Percentiles rank a stretch among this genome's conserved stretches.
Conservation (phyloP, 2,113 vertebrate species). For the Chlorodrepanis virens region DNA sequence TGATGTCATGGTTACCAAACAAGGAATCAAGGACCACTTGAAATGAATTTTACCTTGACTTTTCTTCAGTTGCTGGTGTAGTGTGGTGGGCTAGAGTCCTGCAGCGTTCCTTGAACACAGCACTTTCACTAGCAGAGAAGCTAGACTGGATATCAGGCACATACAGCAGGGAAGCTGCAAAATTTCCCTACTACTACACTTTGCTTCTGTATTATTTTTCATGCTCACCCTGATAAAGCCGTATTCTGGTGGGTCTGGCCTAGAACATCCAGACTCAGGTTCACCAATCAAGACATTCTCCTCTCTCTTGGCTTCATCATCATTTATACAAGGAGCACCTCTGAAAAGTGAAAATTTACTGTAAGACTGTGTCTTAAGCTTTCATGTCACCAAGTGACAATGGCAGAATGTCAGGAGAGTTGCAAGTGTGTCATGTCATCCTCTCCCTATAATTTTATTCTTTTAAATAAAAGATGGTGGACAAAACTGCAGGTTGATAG, state of each 20-base stretch:
- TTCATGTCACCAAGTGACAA: not conserved
- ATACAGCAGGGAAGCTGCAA: not conserved
- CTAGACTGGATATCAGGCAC: not conserved
- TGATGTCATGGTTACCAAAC: not conserved
- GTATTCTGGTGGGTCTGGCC: constrained; percentile 77
- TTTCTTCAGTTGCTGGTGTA: not conserved
- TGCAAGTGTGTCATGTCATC: not conserved
- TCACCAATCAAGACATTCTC: constrained; percentile 59
- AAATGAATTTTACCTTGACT: not conserved
- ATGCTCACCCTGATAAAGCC: constrained; percentile 83
- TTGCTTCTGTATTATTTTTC: not conserved
- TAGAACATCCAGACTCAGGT: constrained; percentile 80
- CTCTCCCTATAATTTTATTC: not conserved
- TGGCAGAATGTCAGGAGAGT: not conserved
- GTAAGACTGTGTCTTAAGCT: not conserved
- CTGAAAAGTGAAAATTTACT: constrained; percentile 63
- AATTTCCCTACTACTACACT: not conserved
- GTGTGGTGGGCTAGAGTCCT: not conserved
- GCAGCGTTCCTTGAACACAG: not conserved
- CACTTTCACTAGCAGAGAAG: not conserved
- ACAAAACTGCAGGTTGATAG: not conserved
- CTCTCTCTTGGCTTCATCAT: constrained; percentile 78
- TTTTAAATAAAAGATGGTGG: not conserved
- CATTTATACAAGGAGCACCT: constrained; percentile 84
- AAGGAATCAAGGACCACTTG: not conserved